Conservation (phyloP, 2,113 vertebrate species). For the Macaca mulatta region DNA sequence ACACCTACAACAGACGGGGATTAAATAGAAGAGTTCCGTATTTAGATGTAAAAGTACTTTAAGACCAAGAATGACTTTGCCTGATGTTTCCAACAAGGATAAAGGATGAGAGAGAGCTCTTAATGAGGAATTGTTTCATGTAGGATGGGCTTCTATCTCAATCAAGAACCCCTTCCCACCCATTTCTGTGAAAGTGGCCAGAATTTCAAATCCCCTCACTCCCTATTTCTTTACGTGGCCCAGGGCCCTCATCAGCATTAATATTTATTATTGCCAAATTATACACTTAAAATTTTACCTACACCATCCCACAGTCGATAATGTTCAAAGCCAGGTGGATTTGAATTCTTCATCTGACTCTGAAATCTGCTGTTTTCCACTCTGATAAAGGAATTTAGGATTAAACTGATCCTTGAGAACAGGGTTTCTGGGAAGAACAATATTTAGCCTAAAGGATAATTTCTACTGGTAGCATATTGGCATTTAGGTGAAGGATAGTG, state of each 20-base stretch:
- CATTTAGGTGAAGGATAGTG: background rate
- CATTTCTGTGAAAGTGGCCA: background rate
- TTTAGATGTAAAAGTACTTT: background rate
- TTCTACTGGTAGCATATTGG: background rate
- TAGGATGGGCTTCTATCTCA: background rate
- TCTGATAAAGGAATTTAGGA: background rate
- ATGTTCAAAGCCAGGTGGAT: background rate
- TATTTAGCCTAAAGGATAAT: background rate
- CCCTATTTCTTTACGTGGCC: background rate
- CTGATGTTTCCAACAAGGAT: too few species aligned
- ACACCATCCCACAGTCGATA: background rate
- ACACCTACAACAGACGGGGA: background rate
- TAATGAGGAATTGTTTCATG: background rate
- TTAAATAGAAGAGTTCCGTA: background rate
- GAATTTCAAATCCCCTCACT: background rate
- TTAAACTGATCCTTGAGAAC: background rate
- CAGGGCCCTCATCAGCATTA: background rate
- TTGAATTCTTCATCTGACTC: background rate
- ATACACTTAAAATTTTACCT: background rate
- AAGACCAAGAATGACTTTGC: background rate
- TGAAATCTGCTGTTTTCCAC: background rate
- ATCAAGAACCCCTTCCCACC: background rate
- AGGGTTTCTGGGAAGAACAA: background rate
- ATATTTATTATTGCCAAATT: background rate
- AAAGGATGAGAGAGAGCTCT: background rate